Base-by-base conservation (phyloP, 2,888 invertebrate species). In the Tortricodes alternella region DNA sequence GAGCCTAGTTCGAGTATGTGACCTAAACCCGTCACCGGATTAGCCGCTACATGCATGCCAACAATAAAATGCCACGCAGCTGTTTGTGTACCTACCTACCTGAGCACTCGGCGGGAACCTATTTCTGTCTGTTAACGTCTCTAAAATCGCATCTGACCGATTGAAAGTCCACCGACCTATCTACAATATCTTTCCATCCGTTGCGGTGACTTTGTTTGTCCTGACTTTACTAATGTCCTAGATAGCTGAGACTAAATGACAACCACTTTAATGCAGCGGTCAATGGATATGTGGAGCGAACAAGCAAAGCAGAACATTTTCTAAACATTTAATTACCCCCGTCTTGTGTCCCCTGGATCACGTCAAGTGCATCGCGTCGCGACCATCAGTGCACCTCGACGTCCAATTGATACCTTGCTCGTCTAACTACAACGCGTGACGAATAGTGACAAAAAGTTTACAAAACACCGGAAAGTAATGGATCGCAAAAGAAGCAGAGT, bases 251-350 rank as follows among this genome's bases (percentile, higher is more conserved):
- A 44, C 29, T 18, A 50, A 44, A 56, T 50, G 37, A 32, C 56
- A 38, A 9, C 9, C 18, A 43, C 44, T 41, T 56, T n/a, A n/a
- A 18, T 38, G 29, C 27, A 19, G 34, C 58, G 50, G 39, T 51
- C 46, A 52, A 38, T 60, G 53, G 61, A 29, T 60, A 71, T 78
- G 76, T 83, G 64, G 76, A 61, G 62, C 77, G 71, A 74, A 69
- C 68, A 69, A 75, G 62, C 73, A 78, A 81, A 78, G 75, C 76
- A 79, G 76, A 76, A 78, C 82, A 73, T 68, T 85, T 82, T 85
- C 83, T 84, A 83, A 69, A 66, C 70, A 71, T 74, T 75, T 83
- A 83, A 83, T 81, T 82, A 74, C 27, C 2, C 74, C 74, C 78
- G 82, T 79, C 74, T 76, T 77, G 73, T 71, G 70, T 73, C 73